Conservation (phyloP, 1,140 invertebrate genomes). For the Anoplophora glabripennis region DNA sequence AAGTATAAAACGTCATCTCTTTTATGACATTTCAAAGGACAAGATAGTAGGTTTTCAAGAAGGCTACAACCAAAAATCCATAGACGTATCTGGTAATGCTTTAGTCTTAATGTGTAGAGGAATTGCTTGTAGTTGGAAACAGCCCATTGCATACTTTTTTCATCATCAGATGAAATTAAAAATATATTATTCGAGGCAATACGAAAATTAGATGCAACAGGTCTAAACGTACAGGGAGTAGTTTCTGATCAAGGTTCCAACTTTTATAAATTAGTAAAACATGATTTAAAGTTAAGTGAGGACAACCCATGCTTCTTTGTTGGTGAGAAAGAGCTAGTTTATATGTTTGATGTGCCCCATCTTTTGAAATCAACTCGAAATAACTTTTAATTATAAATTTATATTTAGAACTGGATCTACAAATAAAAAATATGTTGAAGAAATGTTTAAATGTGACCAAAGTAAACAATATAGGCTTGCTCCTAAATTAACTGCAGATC, state of each 20-base stretch:
- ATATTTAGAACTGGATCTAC: not conserved
- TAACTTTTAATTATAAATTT: constrained; percentile 29
- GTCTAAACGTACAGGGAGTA: constrained; percentile 6
- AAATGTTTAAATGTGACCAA: constrained; percentile 13
- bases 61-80: constrained; percentile 5
- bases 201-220: constrained; percentile 12
- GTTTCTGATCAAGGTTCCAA: constrained; percentile 14
- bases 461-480: constrained; percentile 15
- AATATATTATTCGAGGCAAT: constrained; percentile 13
- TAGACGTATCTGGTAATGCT: constrained; percentile 7
- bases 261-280: constrained; percentile 18
- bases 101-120: constrained; percentile 12
- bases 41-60: constrained; percentile 13
- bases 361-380: constrained; percentile 31
- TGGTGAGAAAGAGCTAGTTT: constrained; percentile 25
- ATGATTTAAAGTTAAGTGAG: constrained; percentile 3
- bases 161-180: constrained; percentile 7
- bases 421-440: constrained; percentile 12
- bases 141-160: constrained; percentile 16
- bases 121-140: constrained; percentile 14
- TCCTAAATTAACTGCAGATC: constrained; percentile 30
- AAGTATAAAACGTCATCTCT: constrained; percentile 9
- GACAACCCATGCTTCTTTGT: constrained; percentile 15
- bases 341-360: constrained; percentile 33
- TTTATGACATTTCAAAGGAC: constrained; percentile 11